These are phyloP conservation scores for Alfaro cultratus DNA, from an alignment of 2,797 vertebrate genomes.

Conservation along the genomic window DNA sequence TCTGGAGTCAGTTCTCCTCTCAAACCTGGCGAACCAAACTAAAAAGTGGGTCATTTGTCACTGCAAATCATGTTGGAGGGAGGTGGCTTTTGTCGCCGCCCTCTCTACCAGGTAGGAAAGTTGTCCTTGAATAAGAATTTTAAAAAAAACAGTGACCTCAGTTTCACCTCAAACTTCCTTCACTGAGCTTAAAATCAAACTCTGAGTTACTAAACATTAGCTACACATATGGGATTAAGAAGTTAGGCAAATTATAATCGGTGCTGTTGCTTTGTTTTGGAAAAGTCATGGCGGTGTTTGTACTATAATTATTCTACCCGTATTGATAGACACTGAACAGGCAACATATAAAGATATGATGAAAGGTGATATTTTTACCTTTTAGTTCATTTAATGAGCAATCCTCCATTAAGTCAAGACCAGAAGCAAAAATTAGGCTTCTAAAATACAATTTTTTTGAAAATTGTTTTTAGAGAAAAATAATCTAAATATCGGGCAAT, in stretches of 20 bases:
- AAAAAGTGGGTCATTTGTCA: constrained; percentile 10
- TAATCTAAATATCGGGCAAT: neutral
- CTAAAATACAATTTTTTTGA: neutral
- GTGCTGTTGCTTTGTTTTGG: neutral
- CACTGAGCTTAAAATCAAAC: constrained; percentile 10
- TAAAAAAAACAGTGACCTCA: neutral
- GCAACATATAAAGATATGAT: constrained; percentile 2
- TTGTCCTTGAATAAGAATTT: constrained; percentile 52
- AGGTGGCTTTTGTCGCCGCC: constrained; percentile 32
- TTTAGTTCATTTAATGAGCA: neutral
- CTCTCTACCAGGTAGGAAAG: constrained; percentile 47
- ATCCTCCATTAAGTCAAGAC: neutral
- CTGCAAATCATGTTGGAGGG: constrained; percentile 43
- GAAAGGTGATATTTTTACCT: neutral
- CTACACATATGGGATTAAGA: neutral
- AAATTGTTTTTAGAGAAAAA: neutral
- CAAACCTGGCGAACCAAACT: constrained; percentile 12
- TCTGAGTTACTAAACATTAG: neutral
- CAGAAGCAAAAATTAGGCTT: neutral
- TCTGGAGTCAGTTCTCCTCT: constrained; percentile 6
- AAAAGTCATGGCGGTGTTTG: neutral
- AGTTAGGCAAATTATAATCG: neutral
- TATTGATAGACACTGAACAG: neutral
- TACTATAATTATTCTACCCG: constrained; percentile 3
- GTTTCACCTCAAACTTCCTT: constrained; percentile 26